Evolutionary conservation across 2,888 invertebrate genomes (phyloP), one percentile per base, ranked within the genome.

Genomic region (Cerastis rubricosa): DNA sequence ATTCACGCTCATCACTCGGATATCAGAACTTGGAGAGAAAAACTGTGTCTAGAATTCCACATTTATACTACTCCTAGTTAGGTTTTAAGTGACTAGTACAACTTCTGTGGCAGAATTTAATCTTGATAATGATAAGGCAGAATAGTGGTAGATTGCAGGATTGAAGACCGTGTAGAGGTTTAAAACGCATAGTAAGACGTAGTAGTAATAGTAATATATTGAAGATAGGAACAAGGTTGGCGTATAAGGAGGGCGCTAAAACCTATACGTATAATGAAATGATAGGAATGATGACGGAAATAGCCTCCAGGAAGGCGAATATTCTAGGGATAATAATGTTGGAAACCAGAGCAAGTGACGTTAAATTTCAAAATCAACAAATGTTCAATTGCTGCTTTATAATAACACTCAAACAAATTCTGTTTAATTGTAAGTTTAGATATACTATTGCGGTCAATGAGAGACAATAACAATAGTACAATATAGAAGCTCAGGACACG

Each of bases 1-100:
- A 61, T 71, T 85, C 63, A 81, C 29, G 63, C 70, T 67, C 12
- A 51, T 67, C 12, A 51, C 43, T 65, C 35, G 7, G 25, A 22
- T 67, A 17, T 51, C 35, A n/a, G 35, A 61, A 29, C 19, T 61
- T 11, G 22, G 1, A 25, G 40, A 47, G 47, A 17, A 63, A 22
- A 25, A 40, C 43, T 25, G 22, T 70, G 57, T 25, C 57, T 14
- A 25, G 35, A 35, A 19, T 47, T 78, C 17, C 2, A 59, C 19
- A 59, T n/a, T 2, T 22, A 43, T 49, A 35, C 17, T 11, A 63
- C 4, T n/a, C 9, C 54, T 54, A n/a, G n/a, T n/a, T 54, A 54
- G 54, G 11, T n/a, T 54, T 54, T n/a, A 11, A 54, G 54, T 9
- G 4, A 54, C 9, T n/a, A 22, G 2, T 8, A 40, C 12, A 22